Conservation (phyloP, 2,888 invertebrate species). For the Antheraea assamensis region DNA sequence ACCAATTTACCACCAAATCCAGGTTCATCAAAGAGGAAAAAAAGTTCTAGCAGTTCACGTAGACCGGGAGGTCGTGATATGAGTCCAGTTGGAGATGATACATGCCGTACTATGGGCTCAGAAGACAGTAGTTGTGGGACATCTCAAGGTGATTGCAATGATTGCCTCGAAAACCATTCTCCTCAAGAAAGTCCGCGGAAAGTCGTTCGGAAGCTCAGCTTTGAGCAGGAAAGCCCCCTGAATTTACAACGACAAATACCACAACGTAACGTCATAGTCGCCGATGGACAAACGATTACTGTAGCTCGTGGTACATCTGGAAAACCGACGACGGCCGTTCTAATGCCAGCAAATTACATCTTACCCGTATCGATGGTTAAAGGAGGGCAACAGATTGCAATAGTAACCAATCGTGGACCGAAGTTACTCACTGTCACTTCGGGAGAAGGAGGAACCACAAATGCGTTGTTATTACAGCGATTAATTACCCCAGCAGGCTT, state of each 20-base stretch:
- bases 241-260: slow-evolving; percentile 58
- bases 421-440: slow-evolving; percentile 75
- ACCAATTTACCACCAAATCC: slow-evolving; percentile 89
- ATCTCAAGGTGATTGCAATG: slow-evolving; percentile 78
- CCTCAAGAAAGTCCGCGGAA: slow-evolving; percentile 81
- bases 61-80: slow-evolving; percentile 79
- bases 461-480: slow-evolving; percentile 85
- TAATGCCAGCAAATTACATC: slow-evolving; percentile 88
- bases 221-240: slow-evolving; percentile 73
- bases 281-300: slow-evolving; percentile 85
- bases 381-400: slow-evolving; percentile 87
- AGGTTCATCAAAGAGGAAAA: slow-evolving; percentile 86
- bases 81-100: slow-evolving; percentile 86
- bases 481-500: slow-evolving; percentile 84
- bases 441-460: slow-evolving; percentile 79
- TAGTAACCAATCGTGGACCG: slow-evolving; percentile 86
- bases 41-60: slow-evolving; percentile 84
- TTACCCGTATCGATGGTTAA: slow-evolving; percentile 88
- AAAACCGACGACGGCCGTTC: slow-evolving; percentile 84
- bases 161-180: slow-evolving; percentile 78
- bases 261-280: slow-evolving; percentile 83
- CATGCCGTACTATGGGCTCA: slow-evolving; percentile 86
- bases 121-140: slow-evolving; percentile 90
- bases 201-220: slow-evolving; percentile 70
- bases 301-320: slow-evolving; percentile 83